Conservation (phyloP, 2,797 vertebrate species). For the Labroides dimidiatus region DNA sequence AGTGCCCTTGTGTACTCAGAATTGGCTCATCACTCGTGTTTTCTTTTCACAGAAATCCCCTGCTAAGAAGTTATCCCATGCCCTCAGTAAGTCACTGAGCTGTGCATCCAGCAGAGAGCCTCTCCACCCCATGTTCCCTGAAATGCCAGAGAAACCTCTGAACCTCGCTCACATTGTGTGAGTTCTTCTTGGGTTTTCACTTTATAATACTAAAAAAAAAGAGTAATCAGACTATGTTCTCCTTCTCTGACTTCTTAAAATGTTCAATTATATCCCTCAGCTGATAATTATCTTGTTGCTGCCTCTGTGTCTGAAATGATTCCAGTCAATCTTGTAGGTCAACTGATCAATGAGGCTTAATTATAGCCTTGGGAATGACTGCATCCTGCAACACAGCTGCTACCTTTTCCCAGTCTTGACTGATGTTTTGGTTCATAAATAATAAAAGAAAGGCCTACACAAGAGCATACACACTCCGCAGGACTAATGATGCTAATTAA, state of each 20-base stretch:
- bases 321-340: constrained; percentile 64
- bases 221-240: background rate
- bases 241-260: constrained; percentile 11
- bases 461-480: constrained; percentile 5
- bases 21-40: constrained; percentile 35
- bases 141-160: constrained; percentile 95
- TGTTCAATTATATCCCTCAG: constrained; percentile 38
- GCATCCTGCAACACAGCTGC: constrained; percentile 44
- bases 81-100: constrained; percentile 98
- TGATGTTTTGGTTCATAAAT: constrained; percentile 35
- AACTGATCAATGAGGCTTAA: constrained; percentile 75
- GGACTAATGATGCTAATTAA: constrained; percentile 10
- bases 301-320: constrained; percentile 57
- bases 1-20: constrained; percentile 1
- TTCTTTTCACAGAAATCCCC: constrained; percentile 93
- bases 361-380: constrained; percentile 67
- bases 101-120: constrained; percentile 96
- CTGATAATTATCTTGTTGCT: constrained; percentile 59
- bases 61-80: constrained; percentile 97
- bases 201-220: background rate
- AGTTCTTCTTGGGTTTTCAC: constrained; percentile 77
- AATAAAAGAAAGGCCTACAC: constrained; percentile 24
- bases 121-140: constrained; percentile 94
- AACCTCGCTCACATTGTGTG: constrained; percentile 98
- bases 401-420: constrained; percentile 24